Evolutionary conservation across 2,113 vertebrate species (phyloP).

Genomic region (Poecile atricapillus): DNA sequence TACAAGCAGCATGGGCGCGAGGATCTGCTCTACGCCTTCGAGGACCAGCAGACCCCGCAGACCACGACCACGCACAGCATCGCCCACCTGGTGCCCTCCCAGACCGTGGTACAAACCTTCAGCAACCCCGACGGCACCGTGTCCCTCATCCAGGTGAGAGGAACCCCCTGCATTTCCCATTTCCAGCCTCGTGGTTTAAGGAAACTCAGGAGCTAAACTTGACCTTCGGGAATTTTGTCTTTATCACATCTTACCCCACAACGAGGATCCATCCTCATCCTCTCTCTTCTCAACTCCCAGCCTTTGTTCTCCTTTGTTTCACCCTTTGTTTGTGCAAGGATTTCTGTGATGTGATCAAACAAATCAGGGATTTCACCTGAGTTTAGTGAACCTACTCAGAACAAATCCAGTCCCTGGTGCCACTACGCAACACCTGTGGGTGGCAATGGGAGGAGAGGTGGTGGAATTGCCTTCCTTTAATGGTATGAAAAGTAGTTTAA

Average conservation of each 20-base stretch:
- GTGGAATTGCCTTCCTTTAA: background rate
- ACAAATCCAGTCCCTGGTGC: background rate
- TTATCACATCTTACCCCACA: accelerated
- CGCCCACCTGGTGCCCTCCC: constrained; percentile 93
- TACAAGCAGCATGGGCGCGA: constrained; percentile 98
- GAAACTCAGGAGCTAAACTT: background rate
- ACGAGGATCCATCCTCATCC: background rate
- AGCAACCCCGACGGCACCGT: constrained; percentile 98
- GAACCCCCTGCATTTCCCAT: accelerated
- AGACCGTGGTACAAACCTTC: constrained; percentile 96
- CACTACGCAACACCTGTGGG: accelerated
- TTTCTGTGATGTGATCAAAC: background rate
- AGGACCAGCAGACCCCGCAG: constrained; percentile 89
- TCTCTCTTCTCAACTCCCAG: background rate
- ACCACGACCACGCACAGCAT: constrained; percentile 87
- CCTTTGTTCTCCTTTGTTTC: background rate
- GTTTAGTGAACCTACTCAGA: accelerated
- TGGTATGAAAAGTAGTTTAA: accelerated
- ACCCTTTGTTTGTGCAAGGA: background rate
- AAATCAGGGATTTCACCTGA: background rate
- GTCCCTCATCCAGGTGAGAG: constrained; percentile 94
- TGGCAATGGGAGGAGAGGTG: background rate
- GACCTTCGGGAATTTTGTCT: background rate
- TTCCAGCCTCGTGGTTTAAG: accelerated
- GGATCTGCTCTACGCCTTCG: constrained; percentile 94